phyloP scores from a whole-genome alignment of 2,797 vertebrate genomes.

The Acrossocheilus fasciatus region DNA sequence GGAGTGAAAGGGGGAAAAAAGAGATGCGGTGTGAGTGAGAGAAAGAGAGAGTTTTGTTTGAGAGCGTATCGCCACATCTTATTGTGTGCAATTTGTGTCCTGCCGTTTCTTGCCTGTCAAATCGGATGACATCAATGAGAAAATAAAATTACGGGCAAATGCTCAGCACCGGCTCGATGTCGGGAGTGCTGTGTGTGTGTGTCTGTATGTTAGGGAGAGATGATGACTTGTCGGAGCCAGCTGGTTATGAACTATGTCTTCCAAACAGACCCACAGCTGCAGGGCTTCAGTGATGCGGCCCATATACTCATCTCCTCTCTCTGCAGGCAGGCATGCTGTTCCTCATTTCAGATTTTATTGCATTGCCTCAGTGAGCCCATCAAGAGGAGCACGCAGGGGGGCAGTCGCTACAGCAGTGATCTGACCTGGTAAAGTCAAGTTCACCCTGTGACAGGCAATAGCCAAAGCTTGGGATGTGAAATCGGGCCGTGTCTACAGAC shows the following conservation, averaged over 20 bases:
- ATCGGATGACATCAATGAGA: slow-evolving; percentile 71
- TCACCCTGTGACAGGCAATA: slow-evolving; percentile 24
- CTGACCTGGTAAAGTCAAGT: slow-evolving; percentile 42
- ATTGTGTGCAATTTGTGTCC: slow-evolving; percentile 49
- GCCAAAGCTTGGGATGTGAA: slow-evolving; percentile 4
- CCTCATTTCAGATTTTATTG: slow-evolving; percentile 53
- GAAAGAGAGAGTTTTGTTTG: slow-evolving; percentile 1
- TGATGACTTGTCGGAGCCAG: slow-evolving; percentile 59
- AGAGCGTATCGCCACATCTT: slow-evolving; percentile 6
- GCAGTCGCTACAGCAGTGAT: slow-evolving; percentile 29
- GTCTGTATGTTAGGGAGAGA: slow-evolving; percentile 40
- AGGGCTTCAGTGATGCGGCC: slow-evolving; percentile 47
- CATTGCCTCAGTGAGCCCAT: slow-evolving; percentile 47
- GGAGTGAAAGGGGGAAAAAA: background rate
- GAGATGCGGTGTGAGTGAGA: background rate
- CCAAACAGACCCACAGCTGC: slow-evolving; percentile 61
- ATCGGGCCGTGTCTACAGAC: slow-evolving; percentile 7
- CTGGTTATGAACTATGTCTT: slow-evolving; percentile 62
- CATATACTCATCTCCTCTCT: slow-evolving; percentile 52
- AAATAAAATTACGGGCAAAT: slow-evolving; percentile 74
- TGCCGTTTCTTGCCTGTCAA: slow-evolving; percentile 61
- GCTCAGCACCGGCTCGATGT: slow-evolving; percentile 68
- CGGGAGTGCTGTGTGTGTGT: slow-evolving; percentile 13
- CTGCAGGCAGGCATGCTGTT: slow-evolving; percentile 40
- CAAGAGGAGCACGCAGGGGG: slow-evolving; percentile 25